Evolutionary conservation across 2,888 invertebrate genomes (phyloP).

Genomic region (Synergus laeviventris): DNA sequence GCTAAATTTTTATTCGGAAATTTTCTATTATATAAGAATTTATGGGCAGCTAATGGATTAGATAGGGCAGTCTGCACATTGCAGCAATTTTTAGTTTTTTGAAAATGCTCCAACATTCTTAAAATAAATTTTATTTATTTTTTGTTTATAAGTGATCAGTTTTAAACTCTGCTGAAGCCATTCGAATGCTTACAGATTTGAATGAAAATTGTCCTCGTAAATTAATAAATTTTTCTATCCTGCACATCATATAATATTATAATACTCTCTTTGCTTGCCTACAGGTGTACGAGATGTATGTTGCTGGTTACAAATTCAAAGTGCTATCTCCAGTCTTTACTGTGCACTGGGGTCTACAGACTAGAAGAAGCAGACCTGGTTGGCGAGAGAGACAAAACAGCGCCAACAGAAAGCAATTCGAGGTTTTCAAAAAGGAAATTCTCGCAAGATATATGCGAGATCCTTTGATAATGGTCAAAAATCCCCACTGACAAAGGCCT

Average conservation of each 20-base stretch:
- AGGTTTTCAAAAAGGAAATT: slow-evolving; percentile 89
- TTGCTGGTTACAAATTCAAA: slow-evolving; percentile 91
- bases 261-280: slow-evolving; percentile 51
- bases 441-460: slow-evolving; percentile 86
- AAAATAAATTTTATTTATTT: no score
- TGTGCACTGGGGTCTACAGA: slow-evolving; percentile 93
- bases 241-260: neutral
- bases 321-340: slow-evolving; percentile 93
- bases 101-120: no score
- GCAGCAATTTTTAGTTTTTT: no score
- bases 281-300: slow-evolving; percentile 94
- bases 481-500: slow-evolving; percentile 51
- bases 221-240: neutral
- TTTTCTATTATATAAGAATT: no score
- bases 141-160: no score
- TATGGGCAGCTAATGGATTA: no score
- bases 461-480: slow-evolving; percentile 75
- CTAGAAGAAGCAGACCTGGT: slow-evolving; percentile 85
- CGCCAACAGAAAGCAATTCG: slow-evolving; percentile 88
- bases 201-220: neutral
- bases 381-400: slow-evolving; percentile 94
- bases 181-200: no score
- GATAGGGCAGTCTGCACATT: no score
- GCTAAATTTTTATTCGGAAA: no score
- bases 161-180: no score